phyloP scores from a whole-genome alignment of 1,140 invertebrate species.

The Euura saliciscinereae region DNA sequence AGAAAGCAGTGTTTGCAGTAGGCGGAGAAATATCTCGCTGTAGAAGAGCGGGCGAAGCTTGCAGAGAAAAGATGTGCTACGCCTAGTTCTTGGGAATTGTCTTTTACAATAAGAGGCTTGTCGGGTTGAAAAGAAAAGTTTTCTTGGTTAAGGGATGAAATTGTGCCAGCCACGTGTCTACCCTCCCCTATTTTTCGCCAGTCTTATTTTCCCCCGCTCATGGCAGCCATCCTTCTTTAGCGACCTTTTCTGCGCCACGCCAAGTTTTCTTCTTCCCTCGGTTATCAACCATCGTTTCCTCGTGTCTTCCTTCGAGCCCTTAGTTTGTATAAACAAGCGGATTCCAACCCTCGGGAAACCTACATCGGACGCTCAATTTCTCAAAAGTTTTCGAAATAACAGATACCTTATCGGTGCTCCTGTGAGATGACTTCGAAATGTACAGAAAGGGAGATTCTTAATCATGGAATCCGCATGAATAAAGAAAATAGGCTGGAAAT shows the following conservation, averaged over 20 bases:
- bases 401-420: too few relatives aligned
- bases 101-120: slow-evolving; percentile 44
- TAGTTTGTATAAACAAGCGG: slow-evolving; percentile 47
- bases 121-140: slow-evolving; percentile 44
- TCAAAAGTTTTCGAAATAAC: too few relatives aligned
- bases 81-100: slow-evolving; percentile 10
- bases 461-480: too few relatives aligned
- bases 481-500: too few relatives aligned
- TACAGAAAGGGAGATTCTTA: too few relatives aligned
- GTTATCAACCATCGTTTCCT: too few relatives aligned
- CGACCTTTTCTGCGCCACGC: not conserved
- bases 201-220: too few relatives aligned
- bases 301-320: slow-evolving; percentile 10
- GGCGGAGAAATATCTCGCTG: not conserved
- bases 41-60: not conserved
- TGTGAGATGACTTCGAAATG: too few relatives aligned
- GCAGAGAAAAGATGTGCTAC: not conserved
- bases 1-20: slow-evolving; percentile 16
- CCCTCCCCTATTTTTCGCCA: not conserved
- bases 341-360: slow-evolving; percentile 35
- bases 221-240: too few relatives aligned
- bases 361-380: too few relatives aligned
- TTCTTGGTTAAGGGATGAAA: slow-evolving; percentile 17
- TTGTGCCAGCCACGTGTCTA: not conserved
- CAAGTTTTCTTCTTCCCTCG: not conserved